These are phyloP conservation scores for Mergus octosetaceus DNA, from an alignment of 2,797 vertebrate species.

Conservation along the genomic window DNA sequence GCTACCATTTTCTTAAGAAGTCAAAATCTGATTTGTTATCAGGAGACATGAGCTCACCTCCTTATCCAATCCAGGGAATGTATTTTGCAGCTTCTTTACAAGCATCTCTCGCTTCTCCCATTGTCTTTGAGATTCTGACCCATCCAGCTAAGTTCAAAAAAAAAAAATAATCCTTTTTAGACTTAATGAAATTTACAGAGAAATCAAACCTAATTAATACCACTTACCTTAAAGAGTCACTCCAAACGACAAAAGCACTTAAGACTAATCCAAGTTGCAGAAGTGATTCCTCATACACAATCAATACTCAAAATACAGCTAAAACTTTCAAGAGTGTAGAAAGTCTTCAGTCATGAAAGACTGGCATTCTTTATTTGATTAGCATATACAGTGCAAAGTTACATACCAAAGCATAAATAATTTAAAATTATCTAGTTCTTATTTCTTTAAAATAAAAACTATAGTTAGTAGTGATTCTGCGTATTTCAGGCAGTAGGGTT, in stretches of 20 bases:
- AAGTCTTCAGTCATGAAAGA: neutral
- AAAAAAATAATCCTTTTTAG: neutral
- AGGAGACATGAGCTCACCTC: constrained; percentile 78
- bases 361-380: neutral
- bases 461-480: neutral
- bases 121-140: constrained; percentile 72
- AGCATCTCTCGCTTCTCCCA: constrained; percentile 87
- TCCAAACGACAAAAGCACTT: neutral
- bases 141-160: constrained; percentile 63
- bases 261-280: neutral
- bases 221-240: neutral
- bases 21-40: neutral
- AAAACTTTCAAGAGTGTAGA: neutral
- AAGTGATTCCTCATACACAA: neutral
- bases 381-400: neutral
- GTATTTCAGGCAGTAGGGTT: neutral
- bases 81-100: constrained; percentile 87
- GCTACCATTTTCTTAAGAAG: neutral
- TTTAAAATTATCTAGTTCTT: neutral
- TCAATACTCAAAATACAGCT: neutral
- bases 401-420: neutral
- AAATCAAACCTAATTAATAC: neutral
- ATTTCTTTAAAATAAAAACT: neutral
- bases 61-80: constrained; percentile 89
- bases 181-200: neutral